A percentile compares a stretch with the other conserved stretches of the same genome.
Conservation (phyloP, 2,113 vertebrate species). For the Falcunculus frontatus region DNA sequence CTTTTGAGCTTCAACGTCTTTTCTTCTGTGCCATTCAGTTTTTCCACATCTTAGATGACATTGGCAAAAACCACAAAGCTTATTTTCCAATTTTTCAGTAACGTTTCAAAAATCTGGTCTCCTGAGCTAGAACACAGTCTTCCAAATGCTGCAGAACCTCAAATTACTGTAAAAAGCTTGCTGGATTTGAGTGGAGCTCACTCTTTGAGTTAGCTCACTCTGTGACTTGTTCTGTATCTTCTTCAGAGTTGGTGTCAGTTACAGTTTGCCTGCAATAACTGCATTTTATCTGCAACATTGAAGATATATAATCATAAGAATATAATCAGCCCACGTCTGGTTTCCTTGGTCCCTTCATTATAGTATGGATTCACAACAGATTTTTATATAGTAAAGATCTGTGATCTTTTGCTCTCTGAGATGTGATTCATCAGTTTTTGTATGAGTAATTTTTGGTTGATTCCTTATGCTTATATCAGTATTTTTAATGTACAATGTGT, state of each 20-base stretch:
- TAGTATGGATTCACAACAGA: background rate
- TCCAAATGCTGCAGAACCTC: background rate
- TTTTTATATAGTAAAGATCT: background rate
- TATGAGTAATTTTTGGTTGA: background rate
- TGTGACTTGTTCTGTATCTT: background rate
- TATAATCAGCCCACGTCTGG: background rate
- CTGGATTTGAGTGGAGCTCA: background rate
- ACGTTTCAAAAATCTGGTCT: background rate
- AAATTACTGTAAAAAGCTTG: background rate
- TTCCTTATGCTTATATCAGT: background rate
- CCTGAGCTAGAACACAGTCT: background rate
- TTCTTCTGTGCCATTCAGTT: background rate
- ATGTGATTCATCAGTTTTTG: background rate
- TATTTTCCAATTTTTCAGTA: background rate
- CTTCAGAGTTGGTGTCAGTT: background rate
- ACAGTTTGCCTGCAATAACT: background rate
- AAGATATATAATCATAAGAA: background rate
- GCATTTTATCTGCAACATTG: background rate
- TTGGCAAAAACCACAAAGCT: background rate
- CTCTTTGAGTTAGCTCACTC: background rate
- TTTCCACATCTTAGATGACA: background rate
- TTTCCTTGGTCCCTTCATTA: background rate
- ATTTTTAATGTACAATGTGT: background rate
- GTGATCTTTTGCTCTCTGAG: background rate
- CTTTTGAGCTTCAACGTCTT: background rate